A percentile compares a stretch with the other conserved stretches of the same genome.
Evolutionary conservation across 53 echinoderm and acorn worm species (phyloP).

Genomic region (Hippasteria phrygiana): DNA sequence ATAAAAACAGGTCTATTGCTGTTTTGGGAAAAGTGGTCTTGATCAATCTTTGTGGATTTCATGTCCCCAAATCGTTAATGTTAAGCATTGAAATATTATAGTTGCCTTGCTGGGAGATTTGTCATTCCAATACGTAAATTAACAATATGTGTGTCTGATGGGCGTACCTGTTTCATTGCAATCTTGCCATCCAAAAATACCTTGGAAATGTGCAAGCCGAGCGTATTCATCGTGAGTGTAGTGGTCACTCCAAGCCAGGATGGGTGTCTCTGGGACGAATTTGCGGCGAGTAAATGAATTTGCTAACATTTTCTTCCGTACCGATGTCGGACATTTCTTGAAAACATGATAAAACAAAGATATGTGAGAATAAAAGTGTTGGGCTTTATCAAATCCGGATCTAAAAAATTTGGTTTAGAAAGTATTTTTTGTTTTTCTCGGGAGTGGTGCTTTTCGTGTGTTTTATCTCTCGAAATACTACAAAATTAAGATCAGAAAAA

Average conservation of each 20-base stretch:
- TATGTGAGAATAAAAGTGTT: not conserved
- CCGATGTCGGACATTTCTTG: slow-evolving; percentile 87
- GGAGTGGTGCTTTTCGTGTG: too few species aligned
- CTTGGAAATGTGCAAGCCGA: slow-evolving; percentile 68
- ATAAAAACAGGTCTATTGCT: too few species aligned
- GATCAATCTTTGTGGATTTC: too few species aligned
- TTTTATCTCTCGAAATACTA: too few species aligned
- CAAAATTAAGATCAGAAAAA: too few species aligned
- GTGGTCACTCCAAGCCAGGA: slow-evolving; percentile 91
- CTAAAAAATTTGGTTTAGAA: too few species aligned
- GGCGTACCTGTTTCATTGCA: slow-evolving; percentile 75
- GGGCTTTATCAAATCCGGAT: not conserved
- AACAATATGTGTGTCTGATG: not conserved
- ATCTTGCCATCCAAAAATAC: slow-evolving; percentile 75
- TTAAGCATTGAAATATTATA: too few species aligned
- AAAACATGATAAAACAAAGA: not conserved
- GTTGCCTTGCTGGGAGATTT: too few species aligned
- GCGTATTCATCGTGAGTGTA: slow-evolving; percentile 75
- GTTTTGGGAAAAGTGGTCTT: too few species aligned
- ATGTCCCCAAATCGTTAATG: too few species aligned
- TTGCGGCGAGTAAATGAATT: slow-evolving; percentile 50
- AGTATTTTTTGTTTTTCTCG: too few species aligned
- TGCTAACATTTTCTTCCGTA: slow-evolving; percentile 72
- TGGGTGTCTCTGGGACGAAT: slow-evolving; percentile 80
- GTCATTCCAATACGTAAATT: not conserved